Percentiles rank a stretch among this genome's conserved stretches.
Evolutionary conservation across 2,888 invertebrate genomes (phyloP).

Genomic region (Podabrus alpinus): DNA sequence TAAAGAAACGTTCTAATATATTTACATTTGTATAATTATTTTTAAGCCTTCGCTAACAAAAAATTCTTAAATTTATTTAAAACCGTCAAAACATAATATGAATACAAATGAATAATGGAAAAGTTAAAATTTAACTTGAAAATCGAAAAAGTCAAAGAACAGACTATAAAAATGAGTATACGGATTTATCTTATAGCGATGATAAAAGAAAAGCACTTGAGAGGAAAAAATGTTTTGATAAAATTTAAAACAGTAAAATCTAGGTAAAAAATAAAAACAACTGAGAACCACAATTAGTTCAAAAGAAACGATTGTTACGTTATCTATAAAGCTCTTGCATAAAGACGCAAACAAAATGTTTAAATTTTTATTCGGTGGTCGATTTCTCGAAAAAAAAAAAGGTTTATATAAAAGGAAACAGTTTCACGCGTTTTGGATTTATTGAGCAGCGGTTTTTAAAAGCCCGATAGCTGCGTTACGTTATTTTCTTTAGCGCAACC

Average conservation of each 20-base stretch:
- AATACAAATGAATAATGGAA: not conserved
- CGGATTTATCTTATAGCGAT: not conserved
- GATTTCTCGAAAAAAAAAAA: too few species aligned
- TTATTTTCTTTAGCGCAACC: too few species aligned
- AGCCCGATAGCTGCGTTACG: too few species aligned
- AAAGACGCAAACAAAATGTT: not conserved
- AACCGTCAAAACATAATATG: too few species aligned
- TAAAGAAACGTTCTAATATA: too few species aligned
- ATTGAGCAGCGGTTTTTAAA: too few species aligned
- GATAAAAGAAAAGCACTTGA: not conserved
- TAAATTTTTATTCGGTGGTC: not conserved
- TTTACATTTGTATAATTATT: too few species aligned
- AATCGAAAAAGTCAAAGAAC: not conserved
- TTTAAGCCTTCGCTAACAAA: too few species aligned
- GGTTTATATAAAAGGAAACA: too few species aligned
- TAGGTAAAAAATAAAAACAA: not conserved
- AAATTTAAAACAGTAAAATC: not conserved
- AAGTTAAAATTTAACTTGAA: not conserved
- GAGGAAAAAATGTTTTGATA: not conserved
- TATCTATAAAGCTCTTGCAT: not conserved
- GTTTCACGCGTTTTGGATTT: too few species aligned
- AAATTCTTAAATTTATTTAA: too few species aligned
- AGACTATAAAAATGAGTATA: not conserved
- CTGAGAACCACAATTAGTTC: not conserved
- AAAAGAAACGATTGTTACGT: not conserved